Evolutionary conservation across 2,888 invertebrate genomes (phyloP).

Genomic region (Stramonita haemastoma): DNA sequence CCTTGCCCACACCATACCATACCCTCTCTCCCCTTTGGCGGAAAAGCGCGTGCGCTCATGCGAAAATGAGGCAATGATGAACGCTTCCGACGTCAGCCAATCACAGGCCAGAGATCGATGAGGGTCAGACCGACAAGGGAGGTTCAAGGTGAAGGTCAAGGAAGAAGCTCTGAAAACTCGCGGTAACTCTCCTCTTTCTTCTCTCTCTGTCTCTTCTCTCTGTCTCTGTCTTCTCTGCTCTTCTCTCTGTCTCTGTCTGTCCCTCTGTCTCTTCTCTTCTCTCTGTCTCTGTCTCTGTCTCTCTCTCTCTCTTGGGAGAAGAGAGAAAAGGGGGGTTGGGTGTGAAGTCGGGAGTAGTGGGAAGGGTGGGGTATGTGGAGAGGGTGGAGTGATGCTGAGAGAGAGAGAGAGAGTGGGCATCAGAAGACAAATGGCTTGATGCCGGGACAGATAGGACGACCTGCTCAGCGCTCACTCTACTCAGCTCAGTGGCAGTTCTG

Average conservation of each 20-base stretch:
- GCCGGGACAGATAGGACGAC: background rate
- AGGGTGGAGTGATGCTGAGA: background rate
- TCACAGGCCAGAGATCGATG: background rate
- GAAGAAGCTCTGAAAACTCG: background rate
- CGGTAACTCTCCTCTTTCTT: too few species aligned
- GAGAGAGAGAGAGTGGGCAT: background rate
- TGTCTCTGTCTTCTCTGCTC: too few species aligned
- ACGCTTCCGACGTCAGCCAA: conserved; percentile 29
- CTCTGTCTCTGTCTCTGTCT: too few species aligned
- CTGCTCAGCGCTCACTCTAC: background rate
- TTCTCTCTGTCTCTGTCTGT: too few species aligned
- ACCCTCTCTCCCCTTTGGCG: background rate
- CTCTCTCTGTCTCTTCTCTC: too few species aligned
- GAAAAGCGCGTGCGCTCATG: conserved; percentile 22
- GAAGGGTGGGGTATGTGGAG: background rate
- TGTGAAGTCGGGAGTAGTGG: background rate
- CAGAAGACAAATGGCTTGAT: background rate
- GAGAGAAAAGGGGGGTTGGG: background rate
- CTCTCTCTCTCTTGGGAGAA: background rate
- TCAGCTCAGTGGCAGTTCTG: conserved; percentile 3
- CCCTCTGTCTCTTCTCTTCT: too few species aligned
- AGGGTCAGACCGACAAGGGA: conserved; percentile 17
- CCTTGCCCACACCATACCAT: background rate
- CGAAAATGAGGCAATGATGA: conserved; percentile 34
- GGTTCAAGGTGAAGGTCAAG: conserved; percentile 22